Evolutionary conservation across 2,797 vertebrate genomes (phyloP), one percentile per base, ranked within the genome.

Genomic region (Chelon auratus): DNA sequence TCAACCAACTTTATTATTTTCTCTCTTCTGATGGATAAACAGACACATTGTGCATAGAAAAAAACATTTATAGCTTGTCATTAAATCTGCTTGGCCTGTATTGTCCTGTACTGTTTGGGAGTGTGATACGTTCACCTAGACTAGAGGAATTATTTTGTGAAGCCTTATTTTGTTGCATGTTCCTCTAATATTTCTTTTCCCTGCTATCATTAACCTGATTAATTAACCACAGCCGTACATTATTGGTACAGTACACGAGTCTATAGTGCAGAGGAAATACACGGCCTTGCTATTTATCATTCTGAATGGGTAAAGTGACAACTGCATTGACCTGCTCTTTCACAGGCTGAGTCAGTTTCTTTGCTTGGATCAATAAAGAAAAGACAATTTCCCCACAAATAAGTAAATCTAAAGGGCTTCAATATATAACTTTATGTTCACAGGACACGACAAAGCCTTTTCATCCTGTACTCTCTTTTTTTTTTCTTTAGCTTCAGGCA

Each of bases 361-460:
- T 51, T 62, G 18, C 20, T 36, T 63, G 47, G 33, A 24, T 62
- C 22, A 51, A 51, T 68, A 8, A 18, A 30, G 37, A 33, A 65
- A 62, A 72, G 17, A 61, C 4, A 26, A 14, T 8, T 57, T 65
- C 56, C 24, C 56, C 40, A 54, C 47, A 64, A 62, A 60, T 42
- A 47, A 59, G 43, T 65, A 42, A 18, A 72, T 37, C 2, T 2
- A 22, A 61, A 60, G 18, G 9, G 39, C 12, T 36, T 37, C 33
- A 45, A 39, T 54, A 3, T 63, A 8, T 50, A 43, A 66, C 17
- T 30, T 45, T 6, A 47, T 56, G 54, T 20, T 68, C 39, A 50
- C 26, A 54, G 39, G 48, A 74, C 40, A 22, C 13, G 13, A 58
- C 14, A 12, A 42, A 36, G 17, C 12, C 62, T n/a, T 43, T 62